Base-by-base conservation (phyloP, 2,797 vertebrate species). In the Oryzias sinensis region DNA sequence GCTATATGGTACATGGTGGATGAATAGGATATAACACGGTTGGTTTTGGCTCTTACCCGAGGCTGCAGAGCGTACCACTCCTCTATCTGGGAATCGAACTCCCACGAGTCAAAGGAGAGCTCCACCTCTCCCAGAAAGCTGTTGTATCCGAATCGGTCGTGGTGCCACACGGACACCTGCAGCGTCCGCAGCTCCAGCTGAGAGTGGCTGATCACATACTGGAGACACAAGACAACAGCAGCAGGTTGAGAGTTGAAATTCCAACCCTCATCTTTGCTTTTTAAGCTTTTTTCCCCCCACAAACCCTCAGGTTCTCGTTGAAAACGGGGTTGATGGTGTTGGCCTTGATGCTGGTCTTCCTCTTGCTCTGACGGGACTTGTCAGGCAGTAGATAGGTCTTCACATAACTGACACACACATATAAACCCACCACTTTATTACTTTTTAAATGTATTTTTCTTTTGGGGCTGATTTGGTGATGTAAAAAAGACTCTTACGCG, bases 171-270 rank as follows among this genome's bases (percentile, higher is more conserved):
- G 1, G 97, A 96, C 52, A 97, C 89, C 86, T 98, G 95, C 20
- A 99, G 89, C 8, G 94, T 97, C 42, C 97, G 92, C 0, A 95
- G 98, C 88, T 96, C 96, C 84, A 99, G 90, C 87, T 98, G 96
- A 0, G 95, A 95, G 72, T 97, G 95, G 84, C 96, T 97, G 90
- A 98, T 97, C 43, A 96, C 93, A 14, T 99, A 99, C 97, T 99
- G 69, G 17, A 70, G 57, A 69, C 56, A 8, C 82, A 27, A 78
- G 44, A 43, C 14, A 22, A n/a, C 33, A 27, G 43, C 14, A 43
- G 5, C 5, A 46, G 14, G 22, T 53, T 2, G 18, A 14, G n/a
- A 22, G 1, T 49, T 27, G 20, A 7, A 53, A 29, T 33, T 33
- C 0, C 18, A 7, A 13, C 18, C 14, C 1, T 25, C 17, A 4